phyloP scores from a whole-genome alignment of 64 coral and sea anemone genomes.

The Stylophora pistillata region DNA sequence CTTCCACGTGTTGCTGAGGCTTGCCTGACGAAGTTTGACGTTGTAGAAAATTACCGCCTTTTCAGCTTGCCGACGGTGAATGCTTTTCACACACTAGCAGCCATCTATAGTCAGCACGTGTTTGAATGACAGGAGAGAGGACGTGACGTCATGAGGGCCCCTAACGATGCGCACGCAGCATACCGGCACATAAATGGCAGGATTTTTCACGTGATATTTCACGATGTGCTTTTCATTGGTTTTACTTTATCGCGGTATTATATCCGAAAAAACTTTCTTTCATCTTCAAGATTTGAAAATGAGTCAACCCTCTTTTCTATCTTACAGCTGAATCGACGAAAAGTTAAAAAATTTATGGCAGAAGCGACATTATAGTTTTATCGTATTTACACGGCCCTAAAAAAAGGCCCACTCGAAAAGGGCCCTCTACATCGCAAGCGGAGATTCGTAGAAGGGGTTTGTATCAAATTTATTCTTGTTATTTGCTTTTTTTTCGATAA shows the following conservation, averaged over 20 bases:
- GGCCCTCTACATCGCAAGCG: not conserved
- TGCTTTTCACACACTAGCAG: constrained; percentile 59
- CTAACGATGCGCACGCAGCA: constrained; percentile 35
- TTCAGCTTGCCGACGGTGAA: constrained; percentile 51
- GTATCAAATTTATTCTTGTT: not conserved
- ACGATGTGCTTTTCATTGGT: not conserved
- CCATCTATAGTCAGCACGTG: constrained; percentile 83
- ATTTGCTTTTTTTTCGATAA: not conserved
- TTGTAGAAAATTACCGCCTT: constrained; percentile 56
- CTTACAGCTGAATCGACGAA: not conserved
- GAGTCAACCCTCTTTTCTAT: not conserved
- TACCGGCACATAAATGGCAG: constrained; percentile 1
- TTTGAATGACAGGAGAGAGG: constrained; percentile 78
- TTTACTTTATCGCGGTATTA: not conserved
- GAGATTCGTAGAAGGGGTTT: too few species aligned
- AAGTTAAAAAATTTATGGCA: too few species aligned
- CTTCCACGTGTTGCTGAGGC: constrained; percentile 34
- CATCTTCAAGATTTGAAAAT: not conserved
- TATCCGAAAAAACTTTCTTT: not conserved
- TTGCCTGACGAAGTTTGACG: constrained; percentile 37
- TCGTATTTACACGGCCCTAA: too few species aligned
- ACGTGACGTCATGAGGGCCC: constrained; percentile 64
- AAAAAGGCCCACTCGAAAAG: not conserved
- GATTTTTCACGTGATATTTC: not conserved
- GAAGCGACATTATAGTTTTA: too few species aligned